Base-by-base conservation (phyloP, 2,888 invertebrate genomes). In the Eilema sororculum region DNA sequence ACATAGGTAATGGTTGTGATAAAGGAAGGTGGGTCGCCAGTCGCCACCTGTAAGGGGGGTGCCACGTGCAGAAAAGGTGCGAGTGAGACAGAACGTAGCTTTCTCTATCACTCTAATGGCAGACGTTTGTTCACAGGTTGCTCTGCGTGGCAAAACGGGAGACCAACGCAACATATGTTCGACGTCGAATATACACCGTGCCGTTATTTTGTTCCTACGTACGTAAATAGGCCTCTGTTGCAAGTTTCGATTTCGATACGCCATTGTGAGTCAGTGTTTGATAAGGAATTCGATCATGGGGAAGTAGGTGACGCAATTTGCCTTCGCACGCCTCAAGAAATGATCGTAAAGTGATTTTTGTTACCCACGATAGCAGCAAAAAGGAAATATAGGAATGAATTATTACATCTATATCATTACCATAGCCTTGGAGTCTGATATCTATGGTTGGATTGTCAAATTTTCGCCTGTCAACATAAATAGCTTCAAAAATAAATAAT, bases 221-320 rank as follows among this genome's bases (percentile, higher is more conserved):
- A 80, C 83, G 85, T 87, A 89, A 88, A 89, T 88, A 86, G 84
- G 84, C 80, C 76, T 82, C 81, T 82, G 84, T 86, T 84, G 85
- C 86, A 88, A 84, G 83, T 89, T 88, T 87, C 87, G 84, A 83
- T 86, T 86, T 84, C 82, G 84, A 84, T 84, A 84, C 86, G 79
- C 81, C 81, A 82, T 85, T 86, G 86, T 84, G 82, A 80, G 77
- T 72, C 65, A 73, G 80, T 75, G 85, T 78, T 86, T 87, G 89
- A 91, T 91, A 91, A 90, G 86, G 84, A 90, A 90, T 91, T 90
- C 90, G 88, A 90, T 90, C 89, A 90, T 78, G 81, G 77, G 77
- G 83, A 85, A 84, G 80, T 78, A 74, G 83, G 73, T 82, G 81
- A 82, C 82, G 83, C 77, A 80, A 79, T 81, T 81, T 84, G 79